phyloP scores from a whole-genome alignment of 64 coral and sea anemone species.

The Platygyra sinensis region DNA sequence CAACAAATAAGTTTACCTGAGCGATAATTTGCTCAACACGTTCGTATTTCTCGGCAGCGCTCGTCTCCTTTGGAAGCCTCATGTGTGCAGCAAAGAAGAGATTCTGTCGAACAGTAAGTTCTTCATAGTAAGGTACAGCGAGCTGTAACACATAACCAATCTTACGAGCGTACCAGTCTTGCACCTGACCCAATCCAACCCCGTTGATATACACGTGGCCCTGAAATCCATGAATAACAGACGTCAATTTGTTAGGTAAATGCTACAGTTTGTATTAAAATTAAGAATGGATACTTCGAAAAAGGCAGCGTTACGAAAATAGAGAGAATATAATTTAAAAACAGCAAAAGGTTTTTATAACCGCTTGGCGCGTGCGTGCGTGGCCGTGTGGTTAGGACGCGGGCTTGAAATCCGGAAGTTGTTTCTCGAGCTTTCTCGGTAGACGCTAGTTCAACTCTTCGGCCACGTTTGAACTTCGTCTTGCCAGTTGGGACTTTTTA shows the following conservation, averaged over 20 bases:
- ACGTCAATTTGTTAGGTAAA: background rate
- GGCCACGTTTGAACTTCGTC: too few species aligned
- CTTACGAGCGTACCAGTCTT: conserved; percentile 70
- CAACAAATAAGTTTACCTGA: conserved; percentile 27
- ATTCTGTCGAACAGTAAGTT: conserved; percentile 75
- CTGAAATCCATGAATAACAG: conserved; percentile 11
- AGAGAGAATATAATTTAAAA: too few species aligned
- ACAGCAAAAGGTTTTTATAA: too few species aligned
- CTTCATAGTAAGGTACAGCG: conserved; percentile 75
- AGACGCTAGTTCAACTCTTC: too few species aligned
- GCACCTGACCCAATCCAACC: conserved; percentile 57
- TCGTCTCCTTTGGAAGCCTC: conserved; percentile 56
- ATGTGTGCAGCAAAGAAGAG: conserved; percentile 75
- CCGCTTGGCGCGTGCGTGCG: too few species aligned
- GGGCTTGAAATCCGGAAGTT: too few species aligned
- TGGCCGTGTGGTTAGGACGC: too few species aligned
- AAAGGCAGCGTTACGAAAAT: too few species aligned
- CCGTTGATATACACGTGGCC: conserved; percentile 77
- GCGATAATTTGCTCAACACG: conserved; percentile 82
- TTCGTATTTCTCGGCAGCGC: conserved; percentile 61
- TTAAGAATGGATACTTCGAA: too few species aligned
- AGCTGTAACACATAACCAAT: conserved; percentile 78
- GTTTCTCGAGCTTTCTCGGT: too few species aligned
- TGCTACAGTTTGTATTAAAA: background rate
- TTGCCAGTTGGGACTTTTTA: too few species aligned